Conservation (phyloP, 2,113 vertebrate genomes). For the Heterotilapia buettikoferi region DNA sequence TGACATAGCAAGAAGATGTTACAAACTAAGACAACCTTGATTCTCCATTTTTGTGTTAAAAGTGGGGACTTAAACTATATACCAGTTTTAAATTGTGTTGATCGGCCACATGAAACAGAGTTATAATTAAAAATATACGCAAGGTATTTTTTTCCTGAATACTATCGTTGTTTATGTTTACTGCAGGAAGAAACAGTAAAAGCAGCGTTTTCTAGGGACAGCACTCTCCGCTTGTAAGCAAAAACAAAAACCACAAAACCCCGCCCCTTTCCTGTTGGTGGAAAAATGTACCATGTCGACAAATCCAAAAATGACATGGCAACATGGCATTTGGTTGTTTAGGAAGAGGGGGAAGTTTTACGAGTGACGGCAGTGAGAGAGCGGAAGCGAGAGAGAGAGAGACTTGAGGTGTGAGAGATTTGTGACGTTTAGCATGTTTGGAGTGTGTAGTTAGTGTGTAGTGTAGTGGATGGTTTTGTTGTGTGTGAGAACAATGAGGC, state of each 20-base stretch:
- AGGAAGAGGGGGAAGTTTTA: background rate
- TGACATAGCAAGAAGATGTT: background rate
- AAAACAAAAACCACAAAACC: background rate
- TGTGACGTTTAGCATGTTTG: background rate
- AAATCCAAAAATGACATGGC: background rate
- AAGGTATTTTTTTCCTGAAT: background rate
- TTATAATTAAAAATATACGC: background rate
- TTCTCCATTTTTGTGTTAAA: background rate
- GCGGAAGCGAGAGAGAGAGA: background rate
- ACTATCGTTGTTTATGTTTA: background rate
- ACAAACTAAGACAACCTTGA: background rate
- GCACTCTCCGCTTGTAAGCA: background rate
- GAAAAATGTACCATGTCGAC: background rate
- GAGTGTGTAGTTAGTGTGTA: background rate
- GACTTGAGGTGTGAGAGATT: background rate
- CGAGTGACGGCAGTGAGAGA: background rate
- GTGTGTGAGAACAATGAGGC: background rate
- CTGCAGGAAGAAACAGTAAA: background rate
- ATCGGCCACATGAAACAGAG: background rate
- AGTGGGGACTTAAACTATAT: background rate
- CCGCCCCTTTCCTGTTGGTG: background rate
- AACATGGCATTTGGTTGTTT: background rate
- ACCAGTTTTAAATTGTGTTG: no score
- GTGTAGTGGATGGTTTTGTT: background rate
- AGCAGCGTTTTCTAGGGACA: background rate